phyloP scores from a whole-genome alignment of 2,797 vertebrate genomes.

The Dendrocincla tyrannina region DNA sequence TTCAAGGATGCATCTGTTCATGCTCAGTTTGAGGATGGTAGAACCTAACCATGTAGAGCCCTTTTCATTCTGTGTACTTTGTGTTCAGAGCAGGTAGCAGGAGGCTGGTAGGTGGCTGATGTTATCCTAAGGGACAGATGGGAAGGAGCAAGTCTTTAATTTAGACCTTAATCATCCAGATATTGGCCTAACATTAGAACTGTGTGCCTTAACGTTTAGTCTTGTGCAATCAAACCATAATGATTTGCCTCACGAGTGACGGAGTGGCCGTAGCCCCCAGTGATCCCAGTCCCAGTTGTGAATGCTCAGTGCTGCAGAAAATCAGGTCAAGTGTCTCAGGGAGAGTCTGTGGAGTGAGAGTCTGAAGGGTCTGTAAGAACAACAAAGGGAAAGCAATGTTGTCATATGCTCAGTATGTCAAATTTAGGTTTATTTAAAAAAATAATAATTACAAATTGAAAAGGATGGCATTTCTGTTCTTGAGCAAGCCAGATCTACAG shows the following conservation, averaged over 20 bases:
- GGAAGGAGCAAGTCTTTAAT: neutral
- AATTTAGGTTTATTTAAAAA: neutral
- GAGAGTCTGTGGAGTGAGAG: neutral
- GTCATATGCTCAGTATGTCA: neutral
- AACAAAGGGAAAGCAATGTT: neutral
- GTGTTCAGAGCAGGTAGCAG: neutral
- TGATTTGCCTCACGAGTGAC: neutral
- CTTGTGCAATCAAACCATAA: neutral
- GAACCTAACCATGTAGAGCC: neutral
- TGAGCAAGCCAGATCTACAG: neutral
- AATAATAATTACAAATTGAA: neutral
- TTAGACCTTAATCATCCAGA: neutral
- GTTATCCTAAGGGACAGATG: neutral
- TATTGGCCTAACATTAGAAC: neutral
- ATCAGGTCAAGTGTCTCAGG: slow-evolving; percentile 46
- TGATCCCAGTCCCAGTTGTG: slow-evolving; percentile 1
- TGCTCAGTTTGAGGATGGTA: neutral
- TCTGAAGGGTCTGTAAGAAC: neutral
- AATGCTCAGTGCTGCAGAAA: slow-evolving; percentile 58
- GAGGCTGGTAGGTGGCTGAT: neutral
- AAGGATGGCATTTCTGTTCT: neutral
- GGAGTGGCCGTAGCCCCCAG: accelerated
- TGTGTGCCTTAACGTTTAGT: neutral
- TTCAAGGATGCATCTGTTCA: neutral
- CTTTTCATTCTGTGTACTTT: neutral